Base-by-base conservation (phyloP, 2,888 invertebrate species). In the Meghimatium bilineatum region DNA sequence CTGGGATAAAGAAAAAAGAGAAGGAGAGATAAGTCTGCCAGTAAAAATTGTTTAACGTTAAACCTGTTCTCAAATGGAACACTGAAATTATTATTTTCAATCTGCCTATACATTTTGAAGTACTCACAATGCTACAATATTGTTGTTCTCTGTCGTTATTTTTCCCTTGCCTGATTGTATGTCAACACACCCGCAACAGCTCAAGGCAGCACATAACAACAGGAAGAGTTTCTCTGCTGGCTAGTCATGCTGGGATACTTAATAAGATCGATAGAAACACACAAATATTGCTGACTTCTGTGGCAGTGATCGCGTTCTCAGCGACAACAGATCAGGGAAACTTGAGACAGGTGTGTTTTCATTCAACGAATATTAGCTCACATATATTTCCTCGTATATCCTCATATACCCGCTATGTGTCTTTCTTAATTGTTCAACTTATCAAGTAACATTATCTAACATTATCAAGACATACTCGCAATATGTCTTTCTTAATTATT, bases 181-280 rank as follows among this genome's bases (percentile, higher is more conserved):
- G 56, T 56, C 6, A 56, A 56, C 56, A 56, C 56, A 56, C 56
- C 56, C 20, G 56, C 56, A 56, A 56, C 20, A 17, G 56, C 56
- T 56, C 56, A 26, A 14, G 56, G 26, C 26, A 17, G 56, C 56
- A 56, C 17, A 12, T 20, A 56, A 17, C 17, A 56, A 23, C 23
- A 56, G 3, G 26, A 17, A 17, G 26, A 5, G 20, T 5, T 23
- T 56, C 56, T 14, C 17, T 17, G 56, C 56, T 56, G 56, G 23
- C 5, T 8, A 26, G 3, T 56, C 26, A 8, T 26, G 44, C 56
- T 56, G 56, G 56, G 12, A 56, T 20, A 26, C 20, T 56, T 26
- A 56, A 8, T 14, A 38, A 78, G 26, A 36, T 56, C 63, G 26
- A 85, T n/a, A 32, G 63, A 52, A 71, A 71, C 52, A 44, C 44